Base-by-base conservation (phyloP, 2,797 vertebrate genomes). In the Lagocephalus sceleratus region DNA sequence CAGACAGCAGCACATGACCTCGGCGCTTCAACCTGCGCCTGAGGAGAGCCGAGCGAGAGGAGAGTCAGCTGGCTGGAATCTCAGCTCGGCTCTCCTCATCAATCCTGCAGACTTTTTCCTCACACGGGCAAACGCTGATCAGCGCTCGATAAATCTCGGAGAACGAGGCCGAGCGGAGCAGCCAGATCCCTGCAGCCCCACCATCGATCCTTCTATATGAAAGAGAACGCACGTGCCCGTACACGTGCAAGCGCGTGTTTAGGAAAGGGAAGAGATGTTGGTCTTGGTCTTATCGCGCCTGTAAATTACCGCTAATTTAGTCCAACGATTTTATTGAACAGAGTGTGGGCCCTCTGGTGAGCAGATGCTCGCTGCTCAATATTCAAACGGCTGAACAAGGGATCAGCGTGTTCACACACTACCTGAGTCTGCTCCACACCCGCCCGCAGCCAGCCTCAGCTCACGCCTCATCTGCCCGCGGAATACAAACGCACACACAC, bases 121-220 rank as follows among this genome's bases (percentile, higher is more conserved):
- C 55, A 69, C 41, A 64, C 14, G 57, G 73, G 69, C 78, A 51
- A 84, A 85, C 82, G 81, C 83, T 85, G 82, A 86, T 89, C 83
- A 82, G 79, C 29, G 23, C 71, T 88, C 84, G 76, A 86, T 88
- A 87, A 85, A 86, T 86, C 81, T 86, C 79, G 83, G 86, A 83
- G 83, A 89, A 87, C 78, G 86, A 84, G 85, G 87, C 74, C 84
- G 84, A 76, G 75, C 78, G 63, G 59, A 78, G 75, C 63, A 70
- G 75, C 73, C 68, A 77, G 73, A 85, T 76, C 71, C 68, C 79
- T 55, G 50, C 46, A 54, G 65, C 64, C 60, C 54, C 42, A 52
- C 57, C 75, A 85, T 86, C 66, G 74, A 90, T 86, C 79, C 64
- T 53, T 19, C 20, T 51, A 7, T 48, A 42, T 59, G 45, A 56